Percentiles rank a stretch among this genome's conserved stretches.
Evolutionary conservation across 1,140 invertebrate species (phyloP).

Genomic region (Zaprionus africanus): DNA sequence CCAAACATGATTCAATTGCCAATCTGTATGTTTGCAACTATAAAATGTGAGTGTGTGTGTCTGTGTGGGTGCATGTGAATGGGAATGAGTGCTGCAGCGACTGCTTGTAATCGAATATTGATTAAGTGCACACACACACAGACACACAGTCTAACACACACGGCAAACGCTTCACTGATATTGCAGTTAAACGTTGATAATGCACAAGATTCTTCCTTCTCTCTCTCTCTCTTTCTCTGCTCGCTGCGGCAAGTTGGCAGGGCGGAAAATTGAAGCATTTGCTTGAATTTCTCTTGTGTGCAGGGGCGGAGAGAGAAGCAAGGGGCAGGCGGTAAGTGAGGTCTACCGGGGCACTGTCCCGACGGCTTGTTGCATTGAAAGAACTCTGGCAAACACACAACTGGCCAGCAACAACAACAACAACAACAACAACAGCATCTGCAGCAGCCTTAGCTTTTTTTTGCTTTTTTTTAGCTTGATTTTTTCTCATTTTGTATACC

Average conservation of each 20-base stretch:
- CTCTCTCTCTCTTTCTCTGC: neutral
- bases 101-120: constrained; percentile 76
- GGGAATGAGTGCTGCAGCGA: constrained; percentile 15
- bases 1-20: constrained; percentile 74
- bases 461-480: neutral
- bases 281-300: constrained; percentile 39
- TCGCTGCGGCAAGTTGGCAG: constrained; percentile 60
- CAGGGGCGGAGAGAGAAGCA: neutral
- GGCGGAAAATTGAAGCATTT: constrained; percentile 79
- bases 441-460: constrained; percentile 1
- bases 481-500: constrained; percentile 20
- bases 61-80: constrained; percentile 10
- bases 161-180: constrained; percentile 57
- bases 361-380: constrained; percentile 59
- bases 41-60: constrained; percentile 24
- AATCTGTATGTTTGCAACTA: constrained; percentile 50
- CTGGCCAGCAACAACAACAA: constrained; percentile 13
- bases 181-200: constrained; percentile 79
- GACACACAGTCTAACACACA: neutral
- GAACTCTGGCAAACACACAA: constrained; percentile 46
- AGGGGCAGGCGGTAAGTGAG: neutral
- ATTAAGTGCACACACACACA: constrained; percentile 66
- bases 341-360: constrained; percentile 5
- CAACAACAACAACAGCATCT: neutral
- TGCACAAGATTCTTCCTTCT: constrained; percentile 47